Evolutionary conservation across 2,797 vertebrate genomes (phyloP).

Genomic region (Eulemur albifrons): DNA sequence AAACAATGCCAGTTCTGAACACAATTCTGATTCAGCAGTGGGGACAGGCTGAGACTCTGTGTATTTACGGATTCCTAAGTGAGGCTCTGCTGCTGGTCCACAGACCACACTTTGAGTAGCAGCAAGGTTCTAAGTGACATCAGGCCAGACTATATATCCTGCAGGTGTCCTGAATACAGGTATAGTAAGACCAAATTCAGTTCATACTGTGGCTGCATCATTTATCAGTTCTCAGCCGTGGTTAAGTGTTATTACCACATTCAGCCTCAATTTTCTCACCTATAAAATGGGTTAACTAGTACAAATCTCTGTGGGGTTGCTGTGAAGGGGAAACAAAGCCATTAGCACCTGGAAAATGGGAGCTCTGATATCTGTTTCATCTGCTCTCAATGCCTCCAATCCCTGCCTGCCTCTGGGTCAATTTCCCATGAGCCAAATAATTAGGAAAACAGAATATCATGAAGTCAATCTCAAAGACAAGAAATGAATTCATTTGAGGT

Average conservation of each 20-base stretch:
- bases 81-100: background rate
- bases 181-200: background rate
- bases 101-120: background rate
- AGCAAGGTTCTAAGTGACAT: background rate
- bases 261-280: background rate
- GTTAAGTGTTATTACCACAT: background rate
- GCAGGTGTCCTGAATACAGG: background rate
- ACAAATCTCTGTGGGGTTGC: rapidly evolving
- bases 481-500: rapidly evolving
- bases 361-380: background rate
- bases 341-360: background rate
- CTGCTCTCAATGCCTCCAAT: rapidly evolving
- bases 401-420: background rate
- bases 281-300: background rate
- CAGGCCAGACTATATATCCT: background rate
- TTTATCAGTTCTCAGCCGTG: background rate
- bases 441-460: background rate
- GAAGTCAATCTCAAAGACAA: background rate
- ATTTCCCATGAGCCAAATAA: background rate
- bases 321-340: background rate
- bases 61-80: rapidly evolving
- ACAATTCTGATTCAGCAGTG: background rate
- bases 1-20: background rate
- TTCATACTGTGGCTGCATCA: rapidly evolving
- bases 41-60: background rate